These are phyloP conservation scores for Melipona bicolor DNA, from an alignment of 2,888 invertebrate species.

Conservation along the genomic window DNA sequence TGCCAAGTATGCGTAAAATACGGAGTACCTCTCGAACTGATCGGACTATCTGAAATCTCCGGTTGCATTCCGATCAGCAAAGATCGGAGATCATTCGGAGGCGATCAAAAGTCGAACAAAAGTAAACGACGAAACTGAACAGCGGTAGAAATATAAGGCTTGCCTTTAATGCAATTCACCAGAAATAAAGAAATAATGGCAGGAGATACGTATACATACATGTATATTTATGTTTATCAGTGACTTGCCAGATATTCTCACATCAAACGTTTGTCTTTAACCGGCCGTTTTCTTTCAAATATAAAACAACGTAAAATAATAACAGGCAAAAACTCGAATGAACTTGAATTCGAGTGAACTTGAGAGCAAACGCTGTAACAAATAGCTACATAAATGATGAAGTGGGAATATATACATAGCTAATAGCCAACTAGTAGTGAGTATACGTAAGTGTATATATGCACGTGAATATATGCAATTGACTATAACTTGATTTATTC, in stretches of 20 bases:
- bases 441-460: too few relatives aligned
- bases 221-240: constrained; percentile 6
- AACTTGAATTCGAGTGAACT: not conserved
- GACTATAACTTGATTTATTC: not conserved
- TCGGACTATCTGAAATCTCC: not conserved
- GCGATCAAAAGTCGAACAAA: constrained; percentile 3
- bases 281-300: not conserved
- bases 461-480: too few relatives aligned
- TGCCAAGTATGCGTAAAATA: too few relatives aligned
- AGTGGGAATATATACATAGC: too few relatives aligned
- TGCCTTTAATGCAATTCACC: not conserved
- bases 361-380: not conserved
- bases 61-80: constrained; percentile 3
- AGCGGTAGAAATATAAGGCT: not conserved
- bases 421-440: too few relatives aligned
- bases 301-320: too few relatives aligned
- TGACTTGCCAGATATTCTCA: not conserved
- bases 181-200: constrained; percentile 16
- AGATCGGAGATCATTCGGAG: not conserved
- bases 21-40: not conserved
- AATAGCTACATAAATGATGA: not conserved
- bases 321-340: not conserved
- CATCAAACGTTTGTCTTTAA: not conserved
- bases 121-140: not conserved
- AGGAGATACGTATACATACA: not conserved